Evolutionary conservation across 2,888 invertebrate species (phyloP).

Genomic region (Choristoneura rosaceana): DNA sequence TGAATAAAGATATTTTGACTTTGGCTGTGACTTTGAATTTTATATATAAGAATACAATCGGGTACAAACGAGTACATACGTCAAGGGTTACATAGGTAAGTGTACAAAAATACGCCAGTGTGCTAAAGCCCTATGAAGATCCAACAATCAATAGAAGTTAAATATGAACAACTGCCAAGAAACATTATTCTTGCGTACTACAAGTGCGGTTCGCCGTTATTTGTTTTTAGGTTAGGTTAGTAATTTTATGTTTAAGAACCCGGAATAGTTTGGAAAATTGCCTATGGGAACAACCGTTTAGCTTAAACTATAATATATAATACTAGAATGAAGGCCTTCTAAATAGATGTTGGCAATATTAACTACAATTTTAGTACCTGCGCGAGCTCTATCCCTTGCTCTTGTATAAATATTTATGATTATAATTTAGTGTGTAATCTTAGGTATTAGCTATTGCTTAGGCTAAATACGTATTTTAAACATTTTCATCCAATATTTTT

Average conservation of each 20-base stretch:
- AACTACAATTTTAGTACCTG: conserved; percentile 5
- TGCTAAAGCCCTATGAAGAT: conserved; percentile 47
- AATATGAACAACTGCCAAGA: conserved; percentile 23
- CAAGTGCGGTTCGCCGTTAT: conserved; percentile 55
- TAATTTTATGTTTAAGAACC: conserved; percentile 51
- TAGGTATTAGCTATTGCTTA: too few species aligned
- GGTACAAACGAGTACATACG: too few species aligned
- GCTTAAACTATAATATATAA: conserved; percentile 20
- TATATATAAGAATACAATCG: too few species aligned
- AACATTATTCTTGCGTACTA: conserved; percentile 46
- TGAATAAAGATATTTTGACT: too few species aligned
- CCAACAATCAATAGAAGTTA: conserved; percentile 59
- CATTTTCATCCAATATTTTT: too few species aligned
- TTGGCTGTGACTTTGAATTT: too few species aligned
- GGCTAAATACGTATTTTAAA: too few species aligned
- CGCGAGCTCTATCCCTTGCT: background rate
- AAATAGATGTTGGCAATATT: conserved; percentile 10
- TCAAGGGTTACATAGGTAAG: background rate
- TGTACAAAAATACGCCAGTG: conserved; percentile 36
- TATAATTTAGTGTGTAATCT: too few species aligned
- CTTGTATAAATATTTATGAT: background rate
- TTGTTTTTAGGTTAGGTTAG: conserved; percentile 59
- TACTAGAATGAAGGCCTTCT: conserved; percentile 12
- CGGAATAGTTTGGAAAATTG: conserved; percentile 53
- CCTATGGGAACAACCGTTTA: conserved; percentile 37